These are phyloP conservation scores for Tolmerus cingulatus DNA, from an alignment of 2,888 invertebrate genomes.

Conservation along the genomic window DNA sequence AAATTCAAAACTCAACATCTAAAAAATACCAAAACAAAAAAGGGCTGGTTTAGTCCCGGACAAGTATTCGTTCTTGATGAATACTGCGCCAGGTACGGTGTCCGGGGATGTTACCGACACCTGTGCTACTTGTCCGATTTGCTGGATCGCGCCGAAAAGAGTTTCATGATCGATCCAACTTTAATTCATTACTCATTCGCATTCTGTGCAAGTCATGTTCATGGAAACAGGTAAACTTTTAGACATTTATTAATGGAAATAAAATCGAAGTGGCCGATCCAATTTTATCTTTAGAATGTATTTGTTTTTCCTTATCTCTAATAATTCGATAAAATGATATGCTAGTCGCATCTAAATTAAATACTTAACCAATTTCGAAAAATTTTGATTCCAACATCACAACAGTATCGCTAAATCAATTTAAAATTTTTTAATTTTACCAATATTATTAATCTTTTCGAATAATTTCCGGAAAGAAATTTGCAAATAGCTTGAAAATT, in stretches of 20 bases:
- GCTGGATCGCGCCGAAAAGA: constrained; percentile 92
- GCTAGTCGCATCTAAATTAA: no score
- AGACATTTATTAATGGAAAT: not conserved
- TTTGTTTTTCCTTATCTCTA: no score
- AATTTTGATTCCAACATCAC: no score
- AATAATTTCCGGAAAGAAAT: no score
- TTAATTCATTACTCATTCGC: constrained; percentile 99
- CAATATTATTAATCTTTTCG: not conserved
- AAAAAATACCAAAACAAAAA: not conserved
- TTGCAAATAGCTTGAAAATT: no score
- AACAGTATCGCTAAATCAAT: no score
- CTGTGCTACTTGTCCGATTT: constrained; percentile 95
- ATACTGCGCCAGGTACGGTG: constrained; percentile 97
- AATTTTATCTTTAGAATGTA: not conserved
- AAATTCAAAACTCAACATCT: not conserved
- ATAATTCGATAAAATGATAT: not conserved
- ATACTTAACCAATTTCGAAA: no score
- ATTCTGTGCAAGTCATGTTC: constrained; percentile 99
- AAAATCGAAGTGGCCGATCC: not conserved
- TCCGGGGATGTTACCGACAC: constrained; percentile 95
- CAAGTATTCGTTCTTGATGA: constrained; percentile 98
- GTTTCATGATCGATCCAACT: constrained; percentile 96
- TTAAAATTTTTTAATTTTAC: no score
- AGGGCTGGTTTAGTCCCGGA: constrained; percentile 99
- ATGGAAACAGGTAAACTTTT: constrained; percentile 88